Base-by-base conservation (phyloP, 2,113 vertebrate species). In the Megatriorchis doriae region DNA sequence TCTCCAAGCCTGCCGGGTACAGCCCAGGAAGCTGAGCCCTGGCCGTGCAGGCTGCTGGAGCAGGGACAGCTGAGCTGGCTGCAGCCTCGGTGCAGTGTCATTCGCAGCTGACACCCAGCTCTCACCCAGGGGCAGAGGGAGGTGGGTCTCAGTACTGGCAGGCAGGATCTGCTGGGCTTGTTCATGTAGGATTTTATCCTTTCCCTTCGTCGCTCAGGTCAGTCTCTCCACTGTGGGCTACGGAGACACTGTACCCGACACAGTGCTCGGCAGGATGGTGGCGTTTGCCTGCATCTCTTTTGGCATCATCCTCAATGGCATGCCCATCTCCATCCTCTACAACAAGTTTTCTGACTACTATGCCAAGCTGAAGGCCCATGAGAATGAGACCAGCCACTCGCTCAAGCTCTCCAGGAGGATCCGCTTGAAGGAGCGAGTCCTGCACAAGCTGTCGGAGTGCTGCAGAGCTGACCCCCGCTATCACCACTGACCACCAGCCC, bases 161-260 rank as follows among this genome's bases (percentile, higher is more conserved):
- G 1, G 23, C 0, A 0, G 20, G 27, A 4, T 34, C 48, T 90
- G 43, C 58, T 47, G 62, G 63, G 12, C 23, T 81, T 34, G 8
- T 40, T 62, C 38, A 25, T 0, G 0, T 3, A 4, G 34, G 21
- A 10, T 38, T 78, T 77, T 26, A n/a, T 45, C 63, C 34, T 36
- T 68, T 73, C 40, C 52, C 38, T 19, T 34, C 71, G 63, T 65
- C n/a, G 23, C 88, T 25, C 97, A 99, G 99, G 99, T 99, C 90
- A 99, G 99, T 97, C 99, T 99, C 93, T 99, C 99, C 68, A 99
- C 99, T 0, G 99, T 99, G 68, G 99, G 99, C 82, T 99, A 99
- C 0, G 99, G 99, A 10, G 99, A 99, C 73, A 99, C 98, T 0
- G 98, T 99, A n/a, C 99, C 99, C 0, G 97, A 98, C 79, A 99